phyloP scores from a whole-genome alignment of 2,113 vertebrate species.

The Halichoeres trimaculatus region DNA sequence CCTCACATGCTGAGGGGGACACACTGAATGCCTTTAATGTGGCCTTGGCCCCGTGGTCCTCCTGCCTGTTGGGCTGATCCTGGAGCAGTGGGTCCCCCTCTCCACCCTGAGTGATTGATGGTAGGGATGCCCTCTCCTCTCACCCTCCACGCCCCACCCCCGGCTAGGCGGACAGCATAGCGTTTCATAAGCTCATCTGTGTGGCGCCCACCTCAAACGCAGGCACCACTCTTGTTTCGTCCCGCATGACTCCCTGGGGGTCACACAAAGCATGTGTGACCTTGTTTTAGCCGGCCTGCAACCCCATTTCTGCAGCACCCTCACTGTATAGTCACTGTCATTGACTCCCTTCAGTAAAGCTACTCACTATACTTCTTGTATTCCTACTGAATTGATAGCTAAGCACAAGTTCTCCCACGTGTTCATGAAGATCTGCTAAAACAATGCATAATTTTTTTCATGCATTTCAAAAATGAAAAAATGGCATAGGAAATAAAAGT shows the following conservation, averaged over 20 bases:
- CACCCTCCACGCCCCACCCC: conserved; percentile 79
- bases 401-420: neutral
- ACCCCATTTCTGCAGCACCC: conserved; percentile 46
- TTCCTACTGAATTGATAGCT: neutral
- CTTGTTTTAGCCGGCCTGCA: conserved; percentile 59
- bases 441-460: neutral
- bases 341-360: conserved; percentile 17
- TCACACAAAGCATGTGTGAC: conserved; percentile 76
- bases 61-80: conserved; percentile 65
- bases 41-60: conserved; percentile 84
- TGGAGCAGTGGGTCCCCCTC: conserved; percentile 50
- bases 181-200: conserved; percentile 88
- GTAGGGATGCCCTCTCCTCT: conserved; percentile 81
- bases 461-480: too few species aligned
- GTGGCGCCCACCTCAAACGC: conserved; percentile 87
- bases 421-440: neutral
- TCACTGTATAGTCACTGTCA: conserved; percentile 59
- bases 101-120: conserved; percentile 88
- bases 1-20: conserved; percentile 63
- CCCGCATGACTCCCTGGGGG: conserved; percentile 76
- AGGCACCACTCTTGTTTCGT: conserved; percentile 82
- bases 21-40: conserved; percentile 87
- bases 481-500: too few species aligned
- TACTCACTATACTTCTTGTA: conserved; percentile 15
- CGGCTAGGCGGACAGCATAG: conserved; percentile 81